Conservation (phyloP, 2,888 invertebrate species). For the Drosophila siamana region DNA sequence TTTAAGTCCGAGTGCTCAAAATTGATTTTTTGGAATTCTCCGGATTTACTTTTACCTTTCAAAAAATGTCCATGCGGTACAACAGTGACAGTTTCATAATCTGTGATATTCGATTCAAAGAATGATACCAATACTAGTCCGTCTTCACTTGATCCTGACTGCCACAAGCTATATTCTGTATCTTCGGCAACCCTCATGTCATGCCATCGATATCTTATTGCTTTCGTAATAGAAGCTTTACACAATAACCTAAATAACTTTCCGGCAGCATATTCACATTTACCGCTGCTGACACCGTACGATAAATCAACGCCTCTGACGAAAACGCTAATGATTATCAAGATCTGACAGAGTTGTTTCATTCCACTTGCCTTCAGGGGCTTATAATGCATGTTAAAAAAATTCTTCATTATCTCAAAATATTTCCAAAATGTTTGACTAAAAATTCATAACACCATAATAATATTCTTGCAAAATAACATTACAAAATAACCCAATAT, state of each 20-base stretch:
- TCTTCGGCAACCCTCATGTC: background rate
- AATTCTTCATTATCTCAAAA: too few relatives aligned
- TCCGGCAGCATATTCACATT: slow-evolving; percentile 4
- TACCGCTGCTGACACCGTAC: background rate
- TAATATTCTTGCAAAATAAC: too few relatives aligned
- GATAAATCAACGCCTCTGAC: background rate
- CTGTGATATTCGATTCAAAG: background rate
- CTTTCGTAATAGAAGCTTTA: background rate
- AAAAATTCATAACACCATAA: too few relatives aligned
- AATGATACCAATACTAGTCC: slow-evolving; percentile 13
- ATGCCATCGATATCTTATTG: background rate
- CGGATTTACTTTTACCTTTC: background rate
- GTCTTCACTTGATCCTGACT: too few relatives aligned
- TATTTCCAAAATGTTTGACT: too few relatives aligned
- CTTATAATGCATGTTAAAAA: background rate
- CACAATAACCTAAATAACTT: slow-evolving; percentile 7
- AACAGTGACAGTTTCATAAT: background rate
- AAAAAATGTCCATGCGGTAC: background rate
- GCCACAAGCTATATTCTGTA: slow-evolving; percentile 20
- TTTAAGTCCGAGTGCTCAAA: slow-evolving; percentile 32
- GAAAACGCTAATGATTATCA: slow-evolving; percentile 7
- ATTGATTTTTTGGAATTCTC: accelerated
- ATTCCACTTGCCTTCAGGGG: slow-evolving; percentile 20
- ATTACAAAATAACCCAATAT: too few relatives aligned
- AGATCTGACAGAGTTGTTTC: background rate